Evolutionary conservation across 2,888 invertebrate species (phyloP), one percentile per base, ranked within the genome.

Genomic region (Lissocephala sabroskyi): DNA sequence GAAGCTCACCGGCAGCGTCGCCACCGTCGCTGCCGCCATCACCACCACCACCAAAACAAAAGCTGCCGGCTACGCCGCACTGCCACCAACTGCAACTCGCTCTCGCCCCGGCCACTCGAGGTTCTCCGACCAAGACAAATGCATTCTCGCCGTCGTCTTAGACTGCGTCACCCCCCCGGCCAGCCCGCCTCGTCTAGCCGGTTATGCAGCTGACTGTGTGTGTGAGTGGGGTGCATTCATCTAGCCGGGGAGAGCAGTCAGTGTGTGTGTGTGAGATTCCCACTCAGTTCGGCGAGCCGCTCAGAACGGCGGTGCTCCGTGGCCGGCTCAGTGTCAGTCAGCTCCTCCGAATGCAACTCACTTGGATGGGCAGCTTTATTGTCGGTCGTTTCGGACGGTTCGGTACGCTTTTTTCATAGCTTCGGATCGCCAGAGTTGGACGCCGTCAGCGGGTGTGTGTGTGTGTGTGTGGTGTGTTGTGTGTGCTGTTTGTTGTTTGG

Each of bases 331-430:
- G 14, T 35, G 16, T 13, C 13, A 16, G 23, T 26, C 29, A 37
- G 37, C 40, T 46, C 23, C 46, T 56, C 54, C 48, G 52, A 35
- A 26, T 50, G 66, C 63, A 68, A 63, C 66, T 70, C 66, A 62
- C 75, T 75, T 70, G 75, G 67, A 66, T 73, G 77, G n/a, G 52
- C 56, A 56, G 77, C 68, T 70, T 70, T 76, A 70, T 76, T 76
- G 68, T 70, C 68, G 77, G 63, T 70, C 77, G 77, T 76, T 70
- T 76, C 68, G 68, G 76, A 70, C 68, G 77, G 68, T 70, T 70
- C 68, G 68, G 77, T 65, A 65, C 64, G 68, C 68, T 65, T 63
- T 56, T 73, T 40, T 36, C 35, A 41, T 48, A 67, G 67, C 67
- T 71, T 66, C 74, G 74, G 73, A 71, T 67, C 40, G 56, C 48